Evolutionary conservation across 1,140 invertebrate species (phyloP).

Genomic region (Drosophila parvula): DNA sequence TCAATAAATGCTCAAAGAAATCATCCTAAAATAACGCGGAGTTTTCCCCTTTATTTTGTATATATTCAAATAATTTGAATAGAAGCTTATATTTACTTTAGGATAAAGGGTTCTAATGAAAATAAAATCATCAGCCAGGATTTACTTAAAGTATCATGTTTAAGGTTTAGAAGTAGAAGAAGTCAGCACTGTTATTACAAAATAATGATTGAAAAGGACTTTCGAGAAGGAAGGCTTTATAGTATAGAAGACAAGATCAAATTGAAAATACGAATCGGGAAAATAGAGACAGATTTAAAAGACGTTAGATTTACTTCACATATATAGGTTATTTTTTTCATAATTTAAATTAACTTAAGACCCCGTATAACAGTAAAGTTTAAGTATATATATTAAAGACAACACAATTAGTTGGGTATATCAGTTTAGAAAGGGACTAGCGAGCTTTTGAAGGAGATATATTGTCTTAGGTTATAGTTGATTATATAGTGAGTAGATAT

Average conservation of each 20-base stretch:
- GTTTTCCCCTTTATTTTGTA: neutral
- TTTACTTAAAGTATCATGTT: neutral
- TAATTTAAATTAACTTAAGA: constrained; percentile 1
- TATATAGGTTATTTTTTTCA: neutral
- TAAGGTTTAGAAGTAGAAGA: neutral
- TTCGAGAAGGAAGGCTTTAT: neutral
- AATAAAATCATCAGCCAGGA: neutral
- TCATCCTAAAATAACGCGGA: neutral
- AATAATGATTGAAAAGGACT: neutral
- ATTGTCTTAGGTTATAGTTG: neutral
- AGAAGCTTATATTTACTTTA: neutral
- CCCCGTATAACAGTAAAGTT: neutral
- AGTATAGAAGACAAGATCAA: neutral
- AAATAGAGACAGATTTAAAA: neutral
- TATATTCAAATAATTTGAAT: neutral
- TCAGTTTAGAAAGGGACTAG: constrained; percentile 9
- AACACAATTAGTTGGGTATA: constrained; percentile 31
- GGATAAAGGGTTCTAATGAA: neutral
- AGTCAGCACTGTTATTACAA: neutral
- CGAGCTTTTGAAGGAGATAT: constrained; percentile 22
- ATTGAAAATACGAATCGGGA: neutral
- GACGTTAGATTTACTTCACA: neutral
- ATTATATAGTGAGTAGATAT: constrained; percentile 23
- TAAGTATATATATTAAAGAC: constrained; percentile 27
- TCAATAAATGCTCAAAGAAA: neutral